A percentile compares a stretch with the other conserved stretches of the same genome.
phyloP scores from a whole-genome alignment of 2,888 invertebrate species.

The Calliphora vomitoria region DNA sequence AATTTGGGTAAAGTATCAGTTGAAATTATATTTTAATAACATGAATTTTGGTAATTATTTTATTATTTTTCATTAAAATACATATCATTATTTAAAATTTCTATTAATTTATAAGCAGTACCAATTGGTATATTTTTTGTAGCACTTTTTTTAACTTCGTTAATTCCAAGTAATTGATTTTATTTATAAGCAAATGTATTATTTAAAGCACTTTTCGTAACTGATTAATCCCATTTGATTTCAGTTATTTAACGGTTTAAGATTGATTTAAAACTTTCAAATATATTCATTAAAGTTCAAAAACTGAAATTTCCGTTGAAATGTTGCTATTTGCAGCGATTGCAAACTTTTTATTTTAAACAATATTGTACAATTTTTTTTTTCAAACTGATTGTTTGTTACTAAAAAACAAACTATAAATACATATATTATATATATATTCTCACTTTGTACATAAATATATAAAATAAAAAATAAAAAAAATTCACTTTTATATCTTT shows the following conservation, averaged over 20 bases:
- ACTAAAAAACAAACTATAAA: neutral
- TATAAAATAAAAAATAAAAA: neutral
- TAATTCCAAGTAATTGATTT: no score
- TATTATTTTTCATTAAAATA: no score
- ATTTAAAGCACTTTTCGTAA: neutral
- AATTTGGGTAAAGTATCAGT: no score
- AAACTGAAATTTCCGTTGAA: conserved; percentile 18
- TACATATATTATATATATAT: neutral
- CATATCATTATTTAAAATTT: no score
- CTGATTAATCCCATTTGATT: neutral
- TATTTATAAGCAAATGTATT: neutral
- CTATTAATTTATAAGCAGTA: no score
- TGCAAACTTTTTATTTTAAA: conserved; percentile 8
- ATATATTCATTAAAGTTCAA: neutral
- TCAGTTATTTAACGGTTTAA: conserved; percentile 4
- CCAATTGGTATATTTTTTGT: no score
- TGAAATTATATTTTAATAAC: no score
- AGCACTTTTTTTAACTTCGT: no score
- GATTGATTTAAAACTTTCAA: neutral
- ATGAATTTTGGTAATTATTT: no score
- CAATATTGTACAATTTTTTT: neutral
- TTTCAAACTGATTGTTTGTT: neutral
- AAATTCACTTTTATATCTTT: neutral
- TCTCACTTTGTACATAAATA: neutral
- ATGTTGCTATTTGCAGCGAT: neutral